Conservation (phyloP, 1,140 invertebrate genomes). For the Caerostris darwini region DNA sequence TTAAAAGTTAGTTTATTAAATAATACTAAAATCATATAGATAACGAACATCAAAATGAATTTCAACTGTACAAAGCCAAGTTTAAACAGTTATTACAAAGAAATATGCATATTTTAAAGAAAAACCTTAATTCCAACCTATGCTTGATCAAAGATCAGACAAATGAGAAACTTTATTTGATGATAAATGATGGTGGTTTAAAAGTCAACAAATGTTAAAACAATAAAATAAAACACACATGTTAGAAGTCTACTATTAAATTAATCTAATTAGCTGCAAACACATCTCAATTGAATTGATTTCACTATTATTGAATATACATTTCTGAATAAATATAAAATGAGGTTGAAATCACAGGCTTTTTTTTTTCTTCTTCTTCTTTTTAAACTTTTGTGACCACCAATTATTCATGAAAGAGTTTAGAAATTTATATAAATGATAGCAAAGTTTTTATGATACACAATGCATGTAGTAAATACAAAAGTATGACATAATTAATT, state of each 20-base stretch:
- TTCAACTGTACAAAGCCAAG: constrained; percentile 55
- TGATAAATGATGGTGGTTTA: neutral
- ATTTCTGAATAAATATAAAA: constrained; percentile 34
- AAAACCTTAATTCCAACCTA: constrained; percentile 47
- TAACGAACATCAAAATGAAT: constrained; percentile 31
- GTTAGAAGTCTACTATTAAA: neutral
- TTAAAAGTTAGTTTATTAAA: constrained; percentile 61
- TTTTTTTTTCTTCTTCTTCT: too few species aligned
- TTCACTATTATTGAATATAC: neutral
- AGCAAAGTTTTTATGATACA: neutral
- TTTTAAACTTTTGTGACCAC: neutral
- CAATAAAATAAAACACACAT: neutral
- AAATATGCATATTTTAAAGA: constrained; percentile 28
- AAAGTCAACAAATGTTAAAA: constrained; percentile 33
- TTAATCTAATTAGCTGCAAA: neutral
- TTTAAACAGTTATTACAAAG: constrained; percentile 39
- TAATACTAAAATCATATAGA: constrained; percentile 62
- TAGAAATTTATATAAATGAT: constrained; percentile 8
- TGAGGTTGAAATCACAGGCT: neutral
- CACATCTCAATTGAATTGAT: neutral
- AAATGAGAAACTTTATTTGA: constrained; percentile 38
- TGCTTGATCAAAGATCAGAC: constrained; percentile 20
- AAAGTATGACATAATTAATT: neutral
- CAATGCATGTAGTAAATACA: neutral
- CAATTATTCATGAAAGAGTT: neutral